phyloP scores from a whole-genome alignment of 2,797 vertebrate genomes.

The Crocidura indochinensis region DNA sequence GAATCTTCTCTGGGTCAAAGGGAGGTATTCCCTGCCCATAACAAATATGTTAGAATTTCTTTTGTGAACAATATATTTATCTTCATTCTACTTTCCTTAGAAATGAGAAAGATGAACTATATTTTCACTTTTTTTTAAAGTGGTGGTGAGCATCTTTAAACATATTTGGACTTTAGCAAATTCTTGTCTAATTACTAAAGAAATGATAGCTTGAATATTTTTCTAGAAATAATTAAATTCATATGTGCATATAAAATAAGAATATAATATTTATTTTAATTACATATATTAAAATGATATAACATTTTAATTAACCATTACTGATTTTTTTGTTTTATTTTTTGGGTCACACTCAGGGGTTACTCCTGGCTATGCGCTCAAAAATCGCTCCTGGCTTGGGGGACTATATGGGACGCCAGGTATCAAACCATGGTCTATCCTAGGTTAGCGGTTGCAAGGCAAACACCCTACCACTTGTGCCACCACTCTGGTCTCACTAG shows the following conservation, averaged over 20 bases:
- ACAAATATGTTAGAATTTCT: background rate
- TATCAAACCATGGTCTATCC: too few relatives aligned
- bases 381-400: too few relatives aligned
- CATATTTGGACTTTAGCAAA: constrained; percentile 42
- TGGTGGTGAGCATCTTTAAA: background rate
- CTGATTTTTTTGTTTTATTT: too few relatives aligned
- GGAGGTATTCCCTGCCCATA: background rate
- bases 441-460: too few relatives aligned
- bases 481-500: too few relatives aligned
- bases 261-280: background rate
- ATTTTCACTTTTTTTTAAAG: background rate
- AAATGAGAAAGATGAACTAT: background rate
- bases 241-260: background rate
- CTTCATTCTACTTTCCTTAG: background rate
- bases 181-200: background rate
- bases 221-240: background rate
- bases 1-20: too few relatives aligned
- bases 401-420: too few relatives aligned
- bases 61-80: background rate
- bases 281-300: too few relatives aligned
- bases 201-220: constrained; percentile 7
- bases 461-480: too few relatives aligned
- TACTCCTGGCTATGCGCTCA: too few relatives aligned
- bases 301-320: too few relatives aligned
- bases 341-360: too few relatives aligned